Base-by-base conservation (phyloP, 2,113 vertebrate genomes). In the Caretta caretta region DNA sequence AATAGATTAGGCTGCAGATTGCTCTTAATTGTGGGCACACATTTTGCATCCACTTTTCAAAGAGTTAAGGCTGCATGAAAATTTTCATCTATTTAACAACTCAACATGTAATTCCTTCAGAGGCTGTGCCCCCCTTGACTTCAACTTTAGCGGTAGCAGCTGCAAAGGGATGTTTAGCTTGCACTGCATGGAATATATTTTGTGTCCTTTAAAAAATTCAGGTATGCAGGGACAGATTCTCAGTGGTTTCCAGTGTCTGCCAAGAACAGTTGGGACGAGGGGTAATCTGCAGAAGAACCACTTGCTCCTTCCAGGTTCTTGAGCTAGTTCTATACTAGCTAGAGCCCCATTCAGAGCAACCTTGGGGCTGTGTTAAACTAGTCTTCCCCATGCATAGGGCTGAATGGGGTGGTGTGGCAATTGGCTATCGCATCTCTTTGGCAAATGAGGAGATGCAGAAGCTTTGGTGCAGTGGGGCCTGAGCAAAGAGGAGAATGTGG, bases 361-460 rank as follows among this genome's bases (percentile, higher is more conserved):
- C 57, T 59, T 51, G 49, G 53, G 87, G 42, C 80, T 80, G 9
- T 65, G 54, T 83, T 83, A 24, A 7, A 5, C 48, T 76, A 0
- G 50, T 81, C 25, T 51, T 11, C 72, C 31, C 19, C 50, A 29
- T 53, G 69, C 38, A 24, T 24, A 38, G 42, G 65, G 19, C 16
- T 72, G 65, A 69, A 19, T 69, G 17, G 17, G 46, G 76, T 31
- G 25, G 46, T 27, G 78, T 62, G 6, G 25, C 17, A 20, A 48
- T 42, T 46, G 75, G 69, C 72, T 56, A 24, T 50, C 0, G 0
- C 53, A 2, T 5, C 13, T 76, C 48, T 0, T 5, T 46, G 38
- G 24, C 16, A 10, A 0, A 54, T n/a, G 51, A n/a, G 35, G 56
- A 57, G 90, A n/a, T 6, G 27, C 50, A 24, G 81, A 1, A 0